phyloP scores from a whole-genome alignment of 2,888 invertebrate species.

The Netelia fuscicornis region DNA sequence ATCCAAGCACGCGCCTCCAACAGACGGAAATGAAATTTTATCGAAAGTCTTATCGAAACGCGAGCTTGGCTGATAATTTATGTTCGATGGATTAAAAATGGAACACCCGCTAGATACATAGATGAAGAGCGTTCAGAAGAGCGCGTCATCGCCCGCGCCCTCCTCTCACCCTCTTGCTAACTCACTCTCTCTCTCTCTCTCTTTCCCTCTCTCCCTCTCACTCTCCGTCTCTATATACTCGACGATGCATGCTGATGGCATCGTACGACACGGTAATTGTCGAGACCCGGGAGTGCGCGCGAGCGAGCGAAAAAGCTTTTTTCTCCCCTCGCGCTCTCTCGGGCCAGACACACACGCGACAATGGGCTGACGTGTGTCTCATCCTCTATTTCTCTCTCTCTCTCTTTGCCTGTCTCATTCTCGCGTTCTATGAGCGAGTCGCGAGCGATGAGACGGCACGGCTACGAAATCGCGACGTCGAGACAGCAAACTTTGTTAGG shows the following conservation, averaged over 20 bases:
- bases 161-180: constrained; percentile 5
- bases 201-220: constrained; percentile 5
- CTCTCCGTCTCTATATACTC: constrained; percentile 3
- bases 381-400: constrained; percentile 3
- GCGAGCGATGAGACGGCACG: constrained; percentile 45
- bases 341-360: constrained; percentile 63
- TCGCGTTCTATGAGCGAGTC: neutral
- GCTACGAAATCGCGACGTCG: constrained; percentile 48
- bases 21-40: neutral
- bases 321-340: constrained; percentile 32
- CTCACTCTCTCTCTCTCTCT: constrained; percentile 1
- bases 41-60: neutral
- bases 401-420: neutral
- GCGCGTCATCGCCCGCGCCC: constrained; percentile 50
- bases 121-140: constrained; percentile 29
- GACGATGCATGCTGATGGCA: constrained; percentile 61
- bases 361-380: constrained; percentile 56
- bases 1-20: neutral
- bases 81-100: neutral
- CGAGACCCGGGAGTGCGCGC: constrained; percentile 55
- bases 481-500: constrained; percentile 39
- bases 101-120: constrained; percentile 23
- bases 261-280: constrained; percentile 71
- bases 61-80: neutral
- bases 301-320: constrained; percentile 51